phyloP scores from a whole-genome alignment of 2,797 vertebrate genomes.

The Echeneis naucrates region DNA sequence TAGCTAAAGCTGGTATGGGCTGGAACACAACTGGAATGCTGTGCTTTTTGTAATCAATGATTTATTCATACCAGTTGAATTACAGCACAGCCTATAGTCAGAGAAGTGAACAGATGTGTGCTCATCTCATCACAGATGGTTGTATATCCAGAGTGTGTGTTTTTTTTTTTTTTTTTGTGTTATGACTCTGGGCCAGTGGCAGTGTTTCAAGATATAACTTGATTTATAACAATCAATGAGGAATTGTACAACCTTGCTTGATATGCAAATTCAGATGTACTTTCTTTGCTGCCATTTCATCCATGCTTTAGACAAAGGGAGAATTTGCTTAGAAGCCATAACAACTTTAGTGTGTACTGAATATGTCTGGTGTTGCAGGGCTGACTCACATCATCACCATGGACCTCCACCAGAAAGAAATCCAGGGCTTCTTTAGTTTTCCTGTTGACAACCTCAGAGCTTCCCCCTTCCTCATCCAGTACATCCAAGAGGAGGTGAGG shows the following conservation, averaged over 20 bases:
- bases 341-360: fast-evolving
- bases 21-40: too few species aligned
- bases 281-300: too few species aligned
- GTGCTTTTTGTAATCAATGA: not conserved
- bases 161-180: not conserved
- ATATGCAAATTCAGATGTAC: too few species aligned
- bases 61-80: not conserved
- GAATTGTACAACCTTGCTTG: not conserved
- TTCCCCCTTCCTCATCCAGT: conserved; percentile 98
- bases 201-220: not conserved
- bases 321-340: not conserved
- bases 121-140: not conserved
- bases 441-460: conserved; percentile 98
- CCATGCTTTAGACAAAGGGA: not conserved
- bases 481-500: conserved; percentile 98
- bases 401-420: conserved; percentile 99
- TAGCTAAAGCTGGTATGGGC: conserved; percentile 93
- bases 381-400: conserved; percentile 99
- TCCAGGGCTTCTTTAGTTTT: conserved; percentile 98
- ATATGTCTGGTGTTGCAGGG: conserved; percentile 79
- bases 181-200: too few species aligned
- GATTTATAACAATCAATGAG: not conserved
- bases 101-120: not conserved
- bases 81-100: not conserved
- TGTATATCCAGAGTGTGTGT: not conserved